Base-by-base conservation (phyloP, 1,140 invertebrate genomes). In the Eurosta solidaginis region DNA sequence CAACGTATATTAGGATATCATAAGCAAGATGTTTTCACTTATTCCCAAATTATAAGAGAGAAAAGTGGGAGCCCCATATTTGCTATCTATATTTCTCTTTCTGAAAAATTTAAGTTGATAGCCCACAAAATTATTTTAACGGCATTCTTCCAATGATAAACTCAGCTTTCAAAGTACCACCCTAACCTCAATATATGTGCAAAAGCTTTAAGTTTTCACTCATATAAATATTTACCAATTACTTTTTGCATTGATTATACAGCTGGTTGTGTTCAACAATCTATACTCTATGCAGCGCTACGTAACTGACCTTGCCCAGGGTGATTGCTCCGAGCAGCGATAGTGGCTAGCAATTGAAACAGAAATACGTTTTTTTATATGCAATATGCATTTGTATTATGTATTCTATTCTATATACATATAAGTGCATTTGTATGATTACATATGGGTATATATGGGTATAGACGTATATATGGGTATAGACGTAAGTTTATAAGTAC, bases 221-320 rank as follows among this genome's bases (percentile, higher is more conserved):
- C n/a, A 47, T 36, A 36, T 10, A n/a, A 4, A 17, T 33, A n/a
- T 33, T n/a, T 25, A 42, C 59, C 59, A 68, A 68, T 68, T 68
- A 68, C 59, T 42, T 40, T n/a, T 36, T 40, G 59, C 59, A 68
- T 68, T 68, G 59, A 68, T 68, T 68, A 68, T 68, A 68, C 59
- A 68, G 59, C 59, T 68, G 59, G 59, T 40, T 40, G 59, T 33
- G 59, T 33, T 36, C 33, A 33, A 20, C 40, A 68, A 33, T 40
- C 14, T 20, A 6, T 33, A 7, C 29, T 68, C 59, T 7, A n/a
- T n/a, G 40, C 59, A 33, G n/a, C 33, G 59, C 59, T 68, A 29
- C 33, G 59, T 68, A 68, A 68, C 59, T 68, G 59, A 68, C 59
- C 59, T 68, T 68, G 59, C 59, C 59, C 59, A 68, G 59, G 59